Percentiles rank a stretch among this genome's conserved stretches.
These are phyloP conservation scores for Phenganax marumi DNA, from an alignment of 92 coral and sea anemone species.

Conservation along the genomic window DNA sequence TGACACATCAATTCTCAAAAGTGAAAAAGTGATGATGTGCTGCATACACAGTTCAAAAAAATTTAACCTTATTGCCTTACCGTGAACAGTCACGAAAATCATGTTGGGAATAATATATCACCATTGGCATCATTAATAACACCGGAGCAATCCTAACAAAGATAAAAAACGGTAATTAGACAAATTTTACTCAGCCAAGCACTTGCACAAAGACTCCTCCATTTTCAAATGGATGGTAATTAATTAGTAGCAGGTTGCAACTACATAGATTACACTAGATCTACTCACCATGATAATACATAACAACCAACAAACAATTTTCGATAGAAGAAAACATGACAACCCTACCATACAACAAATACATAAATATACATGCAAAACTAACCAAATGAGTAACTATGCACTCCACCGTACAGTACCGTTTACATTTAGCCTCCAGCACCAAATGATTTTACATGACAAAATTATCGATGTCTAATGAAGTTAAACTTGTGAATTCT, in stretches of 20 bases:
- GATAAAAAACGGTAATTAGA: not conserved
- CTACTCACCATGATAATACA: constrained; percentile 64
- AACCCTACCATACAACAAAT: constrained; percentile 40
- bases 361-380: not conserved
- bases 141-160: constrained; percentile 50
- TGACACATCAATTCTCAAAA: not conserved
- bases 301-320: constrained; percentile 59
- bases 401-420: not conserved
- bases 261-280: too few species aligned
- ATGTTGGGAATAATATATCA: constrained; percentile 20
- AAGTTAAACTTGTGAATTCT: too few species aligned
- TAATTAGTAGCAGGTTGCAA: not conserved
- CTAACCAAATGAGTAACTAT: not conserved
- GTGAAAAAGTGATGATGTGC: not conserved
- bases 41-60: not conserved
- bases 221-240: not conserved
- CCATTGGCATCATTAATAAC: constrained; percentile 56
- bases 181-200: not conserved
- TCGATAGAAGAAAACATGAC: constrained; percentile 36
- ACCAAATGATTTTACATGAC: too few species aligned
- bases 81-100: constrained; percentile 40
- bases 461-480: too few species aligned
- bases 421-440: too few species aligned
- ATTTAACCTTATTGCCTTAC: constrained; percentile 2
- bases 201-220: too few species aligned